phyloP scores from a whole-genome alignment of 1,140 invertebrate genomes.

The Ips typographus region DNA sequence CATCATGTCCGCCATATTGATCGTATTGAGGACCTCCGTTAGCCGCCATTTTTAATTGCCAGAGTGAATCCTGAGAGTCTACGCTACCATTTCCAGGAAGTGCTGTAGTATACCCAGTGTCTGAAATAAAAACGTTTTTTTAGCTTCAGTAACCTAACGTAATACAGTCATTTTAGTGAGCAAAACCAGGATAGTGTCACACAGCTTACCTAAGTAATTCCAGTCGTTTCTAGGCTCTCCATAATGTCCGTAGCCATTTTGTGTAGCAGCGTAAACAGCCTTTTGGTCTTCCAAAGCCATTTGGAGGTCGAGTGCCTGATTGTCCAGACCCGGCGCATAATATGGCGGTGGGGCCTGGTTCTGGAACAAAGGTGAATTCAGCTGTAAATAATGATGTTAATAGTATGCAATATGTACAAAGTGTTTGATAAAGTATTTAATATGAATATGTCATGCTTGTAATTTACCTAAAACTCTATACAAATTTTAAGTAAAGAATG shows the following conservation, averaged over 20 bases:
- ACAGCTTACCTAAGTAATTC: slow-evolving; percentile 28
- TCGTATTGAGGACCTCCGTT: slow-evolving; percentile 30
- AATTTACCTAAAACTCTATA: too few species aligned
- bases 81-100: slow-evolving; percentile 67
- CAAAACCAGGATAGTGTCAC: not conserved
- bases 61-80: slow-evolving; percentile 91
- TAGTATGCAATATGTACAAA: too few species aligned
- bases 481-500: too few species aligned
- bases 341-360: slow-evolving; percentile 81
- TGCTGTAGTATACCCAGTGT: slow-evolving; percentile 35
- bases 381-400: slow-evolving; percentile 29
- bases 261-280: slow-evolving; percentile 75
- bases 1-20: slow-evolving; percentile 65
- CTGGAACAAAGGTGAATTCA: slow-evolving; percentile 53
- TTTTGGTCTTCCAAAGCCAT: slow-evolving; percentile 80
- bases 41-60: slow-evolving; percentile 87
- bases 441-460: too few species aligned
- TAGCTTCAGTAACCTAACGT: too few species aligned
- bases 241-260: slow-evolving; percentile 83
- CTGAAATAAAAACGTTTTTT: not conserved
- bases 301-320: slow-evolving; percentile 79
- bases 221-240: slow-evolving; percentile 34
- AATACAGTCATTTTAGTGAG: not conserved
- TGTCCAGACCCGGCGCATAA: slow-evolving; percentile 85
- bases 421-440: too few species aligned